Conservation (phyloP, 1,140 invertebrate genomes). For the Leptinotarsa undecemlineata region DNA sequence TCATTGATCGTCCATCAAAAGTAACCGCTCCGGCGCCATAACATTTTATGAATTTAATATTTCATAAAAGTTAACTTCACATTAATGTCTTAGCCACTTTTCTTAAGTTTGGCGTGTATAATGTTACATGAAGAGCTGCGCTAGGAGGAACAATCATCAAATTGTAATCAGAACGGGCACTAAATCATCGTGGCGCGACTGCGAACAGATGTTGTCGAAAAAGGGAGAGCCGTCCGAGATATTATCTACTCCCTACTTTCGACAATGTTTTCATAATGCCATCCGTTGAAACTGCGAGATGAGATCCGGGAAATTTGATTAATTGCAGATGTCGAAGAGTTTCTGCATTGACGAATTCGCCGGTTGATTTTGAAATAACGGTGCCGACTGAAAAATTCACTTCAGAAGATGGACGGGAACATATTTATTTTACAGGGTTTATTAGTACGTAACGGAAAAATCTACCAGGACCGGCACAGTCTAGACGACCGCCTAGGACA, state of each 20-base stretch:
- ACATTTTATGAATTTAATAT: constrained; percentile 29
- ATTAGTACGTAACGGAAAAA: too few relatives aligned
- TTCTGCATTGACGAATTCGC: too few relatives aligned
- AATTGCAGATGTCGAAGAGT: not conserved
- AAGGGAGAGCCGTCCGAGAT: constrained; percentile 7
- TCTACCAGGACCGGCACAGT: too few relatives aligned
- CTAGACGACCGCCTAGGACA: too few relatives aligned
- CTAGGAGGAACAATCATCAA: constrained; percentile 50
- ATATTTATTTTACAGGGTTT: too few relatives aligned
- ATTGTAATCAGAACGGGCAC: constrained; percentile 51
- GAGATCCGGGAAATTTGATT: constrained; percentile 3
- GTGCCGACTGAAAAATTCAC: too few relatives aligned
- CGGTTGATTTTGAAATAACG: too few relatives aligned
- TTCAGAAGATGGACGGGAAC: too few relatives aligned
- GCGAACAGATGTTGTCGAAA: constrained; percentile 16
- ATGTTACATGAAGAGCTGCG: constrained; percentile 35
- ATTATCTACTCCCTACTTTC: constrained; percentile 29
- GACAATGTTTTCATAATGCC: constrained; percentile 29
- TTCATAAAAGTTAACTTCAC: constrained; percentile 28
- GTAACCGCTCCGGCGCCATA: constrained; percentile 17
- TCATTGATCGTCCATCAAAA: constrained; percentile 8
- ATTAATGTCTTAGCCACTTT: constrained; percentile 49
- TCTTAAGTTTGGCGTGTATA: constrained; percentile 46
- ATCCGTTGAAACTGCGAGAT: constrained; percentile 11
- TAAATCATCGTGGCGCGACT: constrained; percentile 44